These are phyloP conservation scores for Ichneumoninae sp. DNA, from an alignment of 2,888 invertebrate genomes.

Conservation along the genomic window DNA sequence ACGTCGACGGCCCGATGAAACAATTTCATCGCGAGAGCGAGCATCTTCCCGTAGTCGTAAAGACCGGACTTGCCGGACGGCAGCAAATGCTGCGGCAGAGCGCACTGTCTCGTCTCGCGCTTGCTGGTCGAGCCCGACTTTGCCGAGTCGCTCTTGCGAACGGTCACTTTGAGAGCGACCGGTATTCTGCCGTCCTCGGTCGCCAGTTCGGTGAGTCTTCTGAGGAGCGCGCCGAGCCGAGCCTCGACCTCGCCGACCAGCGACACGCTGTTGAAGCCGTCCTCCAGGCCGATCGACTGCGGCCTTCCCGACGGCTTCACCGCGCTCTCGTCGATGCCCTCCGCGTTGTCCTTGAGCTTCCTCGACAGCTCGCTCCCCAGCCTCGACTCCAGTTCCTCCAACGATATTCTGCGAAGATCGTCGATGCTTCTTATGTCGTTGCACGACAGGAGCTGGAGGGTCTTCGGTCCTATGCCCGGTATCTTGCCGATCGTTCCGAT, in stretches of 20 bases:
- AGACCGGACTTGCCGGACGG: slow-evolving; percentile 86
- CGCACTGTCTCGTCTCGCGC: slow-evolving; percentile 90
- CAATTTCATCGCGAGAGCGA: slow-evolving; percentile 90
- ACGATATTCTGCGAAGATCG: slow-evolving; percentile 88
- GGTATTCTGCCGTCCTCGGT: slow-evolving; percentile 92
- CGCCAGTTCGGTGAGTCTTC: slow-evolving; percentile 89
- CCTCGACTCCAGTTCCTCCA: slow-evolving; percentile 86
- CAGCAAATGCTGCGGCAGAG: slow-evolving; percentile 86
- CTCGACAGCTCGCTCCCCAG: slow-evolving; percentile 90
- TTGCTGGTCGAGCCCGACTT: slow-evolving; percentile 87
- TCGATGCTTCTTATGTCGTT: slow-evolving; percentile 88
- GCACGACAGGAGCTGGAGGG: slow-evolving; percentile 85
- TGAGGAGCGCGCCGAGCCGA: slow-evolving; percentile 89
- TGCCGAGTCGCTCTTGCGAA: slow-evolving; percentile 90
- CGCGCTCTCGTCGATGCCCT: slow-evolving; percentile 90
- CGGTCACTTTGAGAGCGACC: slow-evolving; percentile 90
- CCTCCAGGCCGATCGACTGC: slow-evolving; percentile 92
- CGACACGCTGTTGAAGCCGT: slow-evolving; percentile 91
- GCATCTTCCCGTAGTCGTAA: slow-evolving; percentile 87
- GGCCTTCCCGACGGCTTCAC: slow-evolving; percentile 92
- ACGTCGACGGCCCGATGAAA: slow-evolving; percentile 91
- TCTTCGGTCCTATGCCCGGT: slow-evolving; percentile 92
- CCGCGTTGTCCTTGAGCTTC: slow-evolving; percentile 89
- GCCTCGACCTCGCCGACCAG: slow-evolving; percentile 91
- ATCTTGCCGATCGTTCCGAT: slow-evolving; percentile 88